Evolutionary conservation across 1,140 invertebrate genomes (phyloP), one percentile per base, ranked within the genome.

Genomic region (Ceratosolen fusciceps): DNA sequence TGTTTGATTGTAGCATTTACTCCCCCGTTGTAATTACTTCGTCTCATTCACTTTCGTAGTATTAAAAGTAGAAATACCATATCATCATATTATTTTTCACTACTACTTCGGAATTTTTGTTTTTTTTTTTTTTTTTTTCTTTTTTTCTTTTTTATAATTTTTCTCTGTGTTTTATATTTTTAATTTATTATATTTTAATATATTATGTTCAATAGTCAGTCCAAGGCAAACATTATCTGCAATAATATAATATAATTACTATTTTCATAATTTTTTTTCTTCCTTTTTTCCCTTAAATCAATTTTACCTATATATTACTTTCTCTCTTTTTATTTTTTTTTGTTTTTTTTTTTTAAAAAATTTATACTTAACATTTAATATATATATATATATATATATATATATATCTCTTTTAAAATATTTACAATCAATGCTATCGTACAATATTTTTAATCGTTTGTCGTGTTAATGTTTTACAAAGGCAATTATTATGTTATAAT

Each of bases 61-160:
- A 89, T 88, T 90, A 88, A 89, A 90, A 90, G 88, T 90, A 90
- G 86, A 90, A 90, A 90, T 89, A 90, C 88, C 79, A 88, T 86
- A 88, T 83, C 87, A 87, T 86, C 87, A 87, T 86, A 86, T 89
- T 86, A 82, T 87, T n/a, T n/a, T 82, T 81, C 83, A 82, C 85
- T 88, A 86, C 81, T 87, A 82, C 83, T 86, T 83, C 79, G 81
- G n/a, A n/a, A n/a, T n/a, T 65, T 65, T 14, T 52, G 21, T 52
- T 19, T 52, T 52, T 16, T 43, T 43, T 43, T 43, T 7, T 43
- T 7, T 43, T 43, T 7, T 14, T 65, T 37, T 14, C 21, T 16
- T 52, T 19, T 8, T 52, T 19, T 43, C 12, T n/a, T 43, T 86
- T 84, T 83, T 80, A 81, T 75, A 82, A 73, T 87, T 83, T n/a